Evolutionary conservation across 23 tunicate genomes (phyloP), one percentile per base, ranked within the genome.

Genomic region (Trididemnum clinides): DNA sequence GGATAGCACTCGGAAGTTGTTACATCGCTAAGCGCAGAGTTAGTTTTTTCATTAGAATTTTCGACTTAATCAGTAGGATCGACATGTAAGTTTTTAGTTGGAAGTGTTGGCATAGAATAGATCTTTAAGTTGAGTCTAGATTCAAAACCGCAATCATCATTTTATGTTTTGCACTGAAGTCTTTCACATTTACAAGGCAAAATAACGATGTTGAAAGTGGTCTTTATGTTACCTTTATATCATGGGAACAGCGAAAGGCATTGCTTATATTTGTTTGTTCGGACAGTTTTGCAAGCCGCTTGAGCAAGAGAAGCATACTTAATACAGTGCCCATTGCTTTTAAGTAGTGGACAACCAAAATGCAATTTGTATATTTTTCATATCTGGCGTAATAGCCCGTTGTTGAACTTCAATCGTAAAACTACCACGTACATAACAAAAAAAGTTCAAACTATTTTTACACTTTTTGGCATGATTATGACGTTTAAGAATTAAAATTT

Each of bases 231-330:
- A 10, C 23, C 71, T 63, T 22, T 22, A 63, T 63, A 63, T 63
- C 71, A 63, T 63, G n/a, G n/a, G n/a, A n/a, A n/a, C n/a, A n/a
- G n/a, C n/a, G n/a, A n/a, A n/a, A n/a, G n/a, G n/a, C n/a, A n/a
- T n/a, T n/a, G n/a, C n/a, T n/a, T n/a, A n/a, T n/a, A n/a, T n/a
- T n/a, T n/a, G n/a, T n/a, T n/a, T 63, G 71, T 12, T 63, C 71
- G n/a, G 28, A 18, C 71, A 63, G 28, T 63, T 63, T n/a, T 25
- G 71, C 71, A 63, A 63, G 71, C 28, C 22, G 71, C 71, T 63
- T 63, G 71, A 63, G 28, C 71, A 63, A 63, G 23, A 63, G n/a
- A 22, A 10, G 28, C 71, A 25, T n/a, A 63, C 28, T 63, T 63
- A 22, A 63, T 63, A 22, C 71, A 22, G 71, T n/a, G 71, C 19